Base-by-base conservation (phyloP, 2,797 vertebrate species). In the Chaunax sp. region DNA sequence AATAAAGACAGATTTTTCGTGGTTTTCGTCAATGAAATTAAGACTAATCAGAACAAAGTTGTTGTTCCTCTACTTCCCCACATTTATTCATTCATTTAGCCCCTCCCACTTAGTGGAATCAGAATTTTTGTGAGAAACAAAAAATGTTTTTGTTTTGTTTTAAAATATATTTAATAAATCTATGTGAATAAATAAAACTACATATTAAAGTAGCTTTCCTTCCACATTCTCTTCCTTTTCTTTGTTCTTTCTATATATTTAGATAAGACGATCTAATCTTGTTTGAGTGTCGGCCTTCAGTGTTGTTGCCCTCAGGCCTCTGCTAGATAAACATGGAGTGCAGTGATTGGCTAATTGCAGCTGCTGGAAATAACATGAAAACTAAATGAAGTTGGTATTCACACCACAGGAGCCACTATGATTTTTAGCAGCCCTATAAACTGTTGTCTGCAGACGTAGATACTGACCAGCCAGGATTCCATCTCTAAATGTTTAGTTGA, bases 401-500 rank as follows among this genome's bases (percentile, higher is more conserved):
- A 19, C 46, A 35, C 66, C 73, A 72, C 61, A 56, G 74, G 40
- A 67, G 53, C 28, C 69, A 16, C n/a, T n/a, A 1, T 49, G 44
- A 23, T 20, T 57, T 56, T 4, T 18, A n/a, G 54, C 49, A n/a
- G 38, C 43, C 26, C 55, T 15, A 8, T 49, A 25, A 53, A 52
- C 19, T 19, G 15, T 28, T 43, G 45, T 25, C 16, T 49, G 33
- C 64, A 51, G 54, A 69, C 15, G 3, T 15, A 16, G 15, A 26
- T 54, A 46, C 59, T 58, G 57, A 59, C 6, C 25, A 10, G 45
- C 49, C 5, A 16, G 52, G 59, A 61, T 61, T 69, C 63, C 40
- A 33, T 64, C 65, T 64, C 37, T 35, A 51, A 62, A 75, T 77
- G 61, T 70, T 46, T 68, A 57, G 58, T 63, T 20, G 61, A 78